Conservation (phyloP, 1,140 invertebrate genomes). For the silkworm (Bombyx mori) region DNA sequence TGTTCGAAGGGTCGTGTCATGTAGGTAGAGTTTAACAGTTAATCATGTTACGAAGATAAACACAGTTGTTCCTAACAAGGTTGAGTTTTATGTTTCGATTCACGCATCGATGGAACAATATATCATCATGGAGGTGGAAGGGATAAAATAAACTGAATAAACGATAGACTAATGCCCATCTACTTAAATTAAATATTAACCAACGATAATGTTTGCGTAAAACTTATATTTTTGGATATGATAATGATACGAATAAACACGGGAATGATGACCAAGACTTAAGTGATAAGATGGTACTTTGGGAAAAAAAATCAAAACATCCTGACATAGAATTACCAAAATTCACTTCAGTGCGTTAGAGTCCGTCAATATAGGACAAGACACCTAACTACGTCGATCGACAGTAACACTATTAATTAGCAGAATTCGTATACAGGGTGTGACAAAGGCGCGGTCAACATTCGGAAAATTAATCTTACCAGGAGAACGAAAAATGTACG, state of each 20-base stretch:
- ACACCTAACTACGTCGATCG: constrained; percentile 27
- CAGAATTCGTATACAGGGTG: constrained; percentile 34
- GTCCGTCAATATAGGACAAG: too few species aligned
- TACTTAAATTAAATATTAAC: too few species aligned
- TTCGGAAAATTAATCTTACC: constrained; percentile 64
- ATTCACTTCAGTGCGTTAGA: too few species aligned
- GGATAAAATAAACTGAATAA: background rate
- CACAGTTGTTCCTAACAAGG: constrained; percentile 32
- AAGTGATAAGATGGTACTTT: too few species aligned
- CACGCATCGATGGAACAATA: constrained; percentile 28
- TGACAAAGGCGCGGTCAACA: constrained; percentile 55
- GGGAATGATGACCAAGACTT: too few species aligned
- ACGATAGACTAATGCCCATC: too few species aligned
- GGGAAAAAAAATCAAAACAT: too few species aligned
- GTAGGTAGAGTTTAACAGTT: constrained; percentile 10
- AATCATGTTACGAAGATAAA: constrained; percentile 40
- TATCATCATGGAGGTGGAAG: constrained; percentile 26
- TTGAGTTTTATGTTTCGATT: constrained; percentile 31
- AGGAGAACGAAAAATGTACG: constrained; percentile 32
- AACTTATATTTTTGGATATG: too few species aligned
- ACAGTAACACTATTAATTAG: constrained; percentile 60
- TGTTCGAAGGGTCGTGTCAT: background rate
- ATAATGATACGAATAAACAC: too few species aligned
- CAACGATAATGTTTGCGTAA: too few species aligned
- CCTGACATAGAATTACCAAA: too few species aligned